Conservation (phyloP, 2,888 invertebrate species). For the Eristalis pertinax region DNA sequence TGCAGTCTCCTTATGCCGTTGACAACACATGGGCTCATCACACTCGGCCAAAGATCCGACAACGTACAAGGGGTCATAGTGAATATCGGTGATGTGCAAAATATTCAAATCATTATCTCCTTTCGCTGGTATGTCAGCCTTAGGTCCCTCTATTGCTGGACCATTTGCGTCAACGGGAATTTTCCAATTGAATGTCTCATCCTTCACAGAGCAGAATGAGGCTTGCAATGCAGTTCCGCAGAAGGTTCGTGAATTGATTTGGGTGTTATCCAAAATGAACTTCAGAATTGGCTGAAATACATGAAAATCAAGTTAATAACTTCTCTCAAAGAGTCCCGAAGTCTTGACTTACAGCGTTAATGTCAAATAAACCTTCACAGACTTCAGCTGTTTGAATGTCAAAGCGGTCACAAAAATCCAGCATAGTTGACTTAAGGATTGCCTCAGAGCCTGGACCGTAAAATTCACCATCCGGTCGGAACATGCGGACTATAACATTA, state of each 20-base stretch:
- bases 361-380: constrained; percentile 84
- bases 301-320: constrained; percentile 16
- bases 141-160: constrained; percentile 73
- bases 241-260: constrained; percentile 82
- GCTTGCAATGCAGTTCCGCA: constrained; percentile 78
- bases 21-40: constrained; percentile 90
- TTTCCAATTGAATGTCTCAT: constrained; percentile 76
- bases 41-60: constrained; percentile 87
- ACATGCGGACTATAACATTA: constrained; percentile 76
- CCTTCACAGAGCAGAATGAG: constrained; percentile 74
- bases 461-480: constrained; percentile 82
- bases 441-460: constrained; percentile 74
- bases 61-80: constrained; percentile 89
- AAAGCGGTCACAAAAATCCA: constrained; percentile 83
- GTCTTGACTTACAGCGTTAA: constrained; percentile 83
- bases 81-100: constrained; percentile 84
- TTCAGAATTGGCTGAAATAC: constrained; percentile 83
- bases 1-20: constrained; percentile 77
- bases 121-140: constrained; percentile 74
- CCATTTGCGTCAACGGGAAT: constrained; percentile 69
- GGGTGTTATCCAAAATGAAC: constrained; percentile 83
- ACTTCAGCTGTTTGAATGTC: constrained; percentile 84
- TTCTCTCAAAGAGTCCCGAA: constrained; percentile 17
- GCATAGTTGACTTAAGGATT: constrained; percentile 79
- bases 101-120: constrained; percentile 75